Evolutionary conservation across 2,888 invertebrate genomes (phyloP), one percentile per base, ranked within the genome.

Genomic region (Eupithecia insigniata): DNA sequence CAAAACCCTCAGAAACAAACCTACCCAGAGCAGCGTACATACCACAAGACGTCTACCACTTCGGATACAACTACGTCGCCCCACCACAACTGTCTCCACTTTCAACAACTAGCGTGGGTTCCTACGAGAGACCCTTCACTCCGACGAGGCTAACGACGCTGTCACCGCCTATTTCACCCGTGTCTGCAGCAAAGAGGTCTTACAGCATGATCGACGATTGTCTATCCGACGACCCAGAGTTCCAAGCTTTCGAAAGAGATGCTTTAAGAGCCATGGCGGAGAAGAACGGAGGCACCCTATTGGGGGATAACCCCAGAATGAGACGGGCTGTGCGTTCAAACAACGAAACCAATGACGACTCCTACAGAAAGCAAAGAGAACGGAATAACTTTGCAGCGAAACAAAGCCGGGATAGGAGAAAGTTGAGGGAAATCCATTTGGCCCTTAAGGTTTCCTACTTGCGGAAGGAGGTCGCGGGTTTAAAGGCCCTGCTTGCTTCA

Each of bases 311-410:
- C 80, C 95, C 96, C 0, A 96, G 96, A 82, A 97, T 96, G 96
- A 91, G 96, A n/a, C 89, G 96, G 34, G 90, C 91, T 0, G 88
- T 89, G 0, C 81, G 82, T 60, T 87, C 87, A 5, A 88, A 78
- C 39, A 82, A 84, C 58, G 85, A 90, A 67, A 83, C 79, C 77
- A 62, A 97, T 0, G 97, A 98, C 85, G 97, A 97, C 4, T 96
- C 97, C 0, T 99, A 99, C 86, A 97, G 97, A 93, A 98, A 98
- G 82, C 96, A 98, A 71, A 93, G 99, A 14, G 95, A 97, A 78
- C 98, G 98, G 85, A 99, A 99, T 89, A 99, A 99, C 87, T 97
- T 97, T 77, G 99, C 99, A 0, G 99, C 99, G 0, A 99, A 99
- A 89, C 95, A 98, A 80, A 99, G 98, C 0, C 95, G 99, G 4